Percentiles rank a stretch among this genome's conserved stretches.
phyloP scores from a whole-genome alignment of 2,113 vertebrate genomes.

The Camelus bactrianus region DNA sequence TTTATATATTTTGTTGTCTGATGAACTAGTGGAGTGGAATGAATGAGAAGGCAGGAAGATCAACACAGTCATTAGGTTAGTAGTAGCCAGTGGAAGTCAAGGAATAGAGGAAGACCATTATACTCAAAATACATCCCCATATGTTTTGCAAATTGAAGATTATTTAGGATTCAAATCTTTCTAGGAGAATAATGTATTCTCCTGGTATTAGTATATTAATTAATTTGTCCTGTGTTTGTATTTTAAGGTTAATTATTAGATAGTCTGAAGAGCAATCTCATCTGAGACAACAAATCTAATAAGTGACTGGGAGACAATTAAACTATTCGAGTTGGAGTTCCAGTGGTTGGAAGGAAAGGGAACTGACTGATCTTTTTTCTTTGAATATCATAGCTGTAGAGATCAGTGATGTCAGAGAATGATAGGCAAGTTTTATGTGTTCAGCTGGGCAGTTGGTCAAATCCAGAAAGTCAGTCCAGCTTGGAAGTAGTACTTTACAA shows the following conservation, averaged over 20 bases:
- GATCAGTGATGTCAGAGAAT: conserved; percentile 8
- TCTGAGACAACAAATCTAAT: background rate
- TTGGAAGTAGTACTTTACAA: background rate
- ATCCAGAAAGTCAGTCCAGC: background rate
- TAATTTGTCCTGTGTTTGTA: background rate
- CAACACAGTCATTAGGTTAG: background rate
- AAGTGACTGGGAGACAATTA: background rate
- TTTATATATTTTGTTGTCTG: background rate
- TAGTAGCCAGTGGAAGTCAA: background rate
- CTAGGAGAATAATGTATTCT: background rate
- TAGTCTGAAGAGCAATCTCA: background rate
- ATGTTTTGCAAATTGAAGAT: background rate
- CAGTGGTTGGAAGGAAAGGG: background rate
- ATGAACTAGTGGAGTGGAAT: background rate
- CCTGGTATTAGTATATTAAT: background rate
- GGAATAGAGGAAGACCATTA: background rate
- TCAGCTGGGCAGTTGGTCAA: background rate
- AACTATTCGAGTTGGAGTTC: background rate
- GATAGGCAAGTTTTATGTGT: background rate
- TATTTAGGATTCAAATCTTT: background rate
- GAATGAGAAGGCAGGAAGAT: background rate
- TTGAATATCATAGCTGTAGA: background rate
- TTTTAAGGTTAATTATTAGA: background rate
- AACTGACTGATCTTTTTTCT: background rate
- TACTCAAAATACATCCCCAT: background rate